Evolutionary conservation across 2,113 vertebrate genomes (phyloP).

Genomic region (Sterna hirundo): DNA sequence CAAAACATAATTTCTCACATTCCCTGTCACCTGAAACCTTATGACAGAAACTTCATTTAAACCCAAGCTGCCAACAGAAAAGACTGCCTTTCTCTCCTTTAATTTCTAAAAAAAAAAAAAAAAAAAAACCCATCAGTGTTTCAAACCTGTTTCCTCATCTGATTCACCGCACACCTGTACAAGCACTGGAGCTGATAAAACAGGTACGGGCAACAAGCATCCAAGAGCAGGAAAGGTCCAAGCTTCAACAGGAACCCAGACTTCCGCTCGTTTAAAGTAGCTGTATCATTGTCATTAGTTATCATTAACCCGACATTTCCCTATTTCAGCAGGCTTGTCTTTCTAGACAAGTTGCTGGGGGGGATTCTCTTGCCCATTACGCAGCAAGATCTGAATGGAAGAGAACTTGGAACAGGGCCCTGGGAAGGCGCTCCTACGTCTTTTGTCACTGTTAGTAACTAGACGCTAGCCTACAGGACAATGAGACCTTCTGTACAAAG

Average conservation of each 20-base stretch:
- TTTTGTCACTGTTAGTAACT: not conserved
- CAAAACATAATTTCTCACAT: not conserved
- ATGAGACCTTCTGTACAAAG: not conserved
- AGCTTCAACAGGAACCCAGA: not conserved
- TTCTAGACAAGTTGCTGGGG: not conserved
- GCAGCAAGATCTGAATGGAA: not conserved
- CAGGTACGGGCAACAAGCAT: not conserved
- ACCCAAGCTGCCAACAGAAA: not conserved
- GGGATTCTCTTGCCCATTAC: not conserved
- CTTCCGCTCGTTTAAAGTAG: not conserved
- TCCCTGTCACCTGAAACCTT: not conserved
- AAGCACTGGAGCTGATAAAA: not conserved
- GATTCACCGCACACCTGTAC: not conserved
- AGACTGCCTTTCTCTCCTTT: not conserved
- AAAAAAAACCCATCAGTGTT: not conserved
- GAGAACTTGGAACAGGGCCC: not conserved
- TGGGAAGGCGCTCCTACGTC: not conserved
- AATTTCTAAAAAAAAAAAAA: not conserved
- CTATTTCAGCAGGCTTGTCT: not conserved
- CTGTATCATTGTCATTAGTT: not conserved
- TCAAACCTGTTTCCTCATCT: not conserved
- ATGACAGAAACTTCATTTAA: not conserved
- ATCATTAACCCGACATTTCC: not conserved
- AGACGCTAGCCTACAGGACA: no score
- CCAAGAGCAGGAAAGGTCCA: not conserved